A percentile compares a stretch with the other conserved stretches of the same genome.
phyloP scores from a whole-genome alignment of 92 coral and sea anemone genomes.

The Palythoa caribaeorum region DNA sequence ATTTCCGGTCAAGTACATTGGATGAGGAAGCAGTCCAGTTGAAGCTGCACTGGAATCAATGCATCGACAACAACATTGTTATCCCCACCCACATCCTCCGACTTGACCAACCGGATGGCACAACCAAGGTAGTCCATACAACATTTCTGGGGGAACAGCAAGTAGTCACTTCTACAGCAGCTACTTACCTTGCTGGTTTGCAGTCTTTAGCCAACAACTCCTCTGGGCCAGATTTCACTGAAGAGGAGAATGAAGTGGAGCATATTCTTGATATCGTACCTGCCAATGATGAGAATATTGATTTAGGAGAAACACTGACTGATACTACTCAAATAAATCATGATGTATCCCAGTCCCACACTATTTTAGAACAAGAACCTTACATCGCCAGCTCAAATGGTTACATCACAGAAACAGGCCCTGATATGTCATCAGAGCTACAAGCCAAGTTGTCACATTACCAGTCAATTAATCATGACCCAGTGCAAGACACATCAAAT shows the following conservation, averaged over 20 bases:
- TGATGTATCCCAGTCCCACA: not conserved
- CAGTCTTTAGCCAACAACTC: not conserved
- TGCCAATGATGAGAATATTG: constrained; percentile 4
- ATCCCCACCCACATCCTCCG: constrained; percentile 56
- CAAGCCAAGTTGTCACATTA: not conserved
- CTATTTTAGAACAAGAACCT: not conserved
- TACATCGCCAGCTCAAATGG: not conserved
- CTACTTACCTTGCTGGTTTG: not conserved
- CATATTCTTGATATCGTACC: not conserved
- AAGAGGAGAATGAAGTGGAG: not conserved
- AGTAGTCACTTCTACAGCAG: not conserved
- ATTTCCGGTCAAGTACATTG: no score
- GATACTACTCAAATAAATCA: not conserved
- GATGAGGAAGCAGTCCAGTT: no score
- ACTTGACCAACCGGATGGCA: constrained; percentile 53
- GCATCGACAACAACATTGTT: not conserved
- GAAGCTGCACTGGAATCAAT: no score
- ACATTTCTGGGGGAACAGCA: constrained; percentile 4
- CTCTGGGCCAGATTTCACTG: not conserved
- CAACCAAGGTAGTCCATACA: constrained; percentile 39
- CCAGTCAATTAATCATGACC: not conserved
- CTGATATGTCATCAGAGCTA: not conserved
- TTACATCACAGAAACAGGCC: not conserved
- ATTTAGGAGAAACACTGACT: constrained; percentile 2
- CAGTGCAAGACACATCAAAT: not conserved